These are phyloP conservation scores for Ganaspis brasiliensis DNA, from an alignment of 2,888 invertebrate genomes.

Conservation along the genomic window DNA sequence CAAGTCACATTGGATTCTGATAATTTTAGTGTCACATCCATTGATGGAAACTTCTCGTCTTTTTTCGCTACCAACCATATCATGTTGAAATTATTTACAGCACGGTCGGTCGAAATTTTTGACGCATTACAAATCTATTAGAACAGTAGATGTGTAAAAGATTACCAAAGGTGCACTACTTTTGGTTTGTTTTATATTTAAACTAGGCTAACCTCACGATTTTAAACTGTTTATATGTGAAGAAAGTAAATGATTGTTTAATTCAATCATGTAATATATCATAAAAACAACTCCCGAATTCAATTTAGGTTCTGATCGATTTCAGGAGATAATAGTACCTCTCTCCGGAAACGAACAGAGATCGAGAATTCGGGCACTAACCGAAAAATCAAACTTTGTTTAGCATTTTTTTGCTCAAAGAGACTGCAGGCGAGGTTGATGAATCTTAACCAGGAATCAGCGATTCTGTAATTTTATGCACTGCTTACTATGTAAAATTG, in stretches of 20 bases:
- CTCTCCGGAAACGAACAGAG: slow-evolving; percentile 27
- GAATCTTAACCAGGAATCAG: slow-evolving; percentile 18
- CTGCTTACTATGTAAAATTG: not conserved
- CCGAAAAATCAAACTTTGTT: slow-evolving; percentile 40
- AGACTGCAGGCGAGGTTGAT: slow-evolving; percentile 34
- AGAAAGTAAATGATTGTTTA: slow-evolving; percentile 35
- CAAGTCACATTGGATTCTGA: slow-evolving; percentile 33
- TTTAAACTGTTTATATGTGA: slow-evolving; percentile 40
- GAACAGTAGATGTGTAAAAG: slow-evolving; percentile 23
- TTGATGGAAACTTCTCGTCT: slow-evolving; percentile 1
- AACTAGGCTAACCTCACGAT: slow-evolving; percentile 6
- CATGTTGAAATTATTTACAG: slow-evolving; percentile 38
- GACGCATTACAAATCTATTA: slow-evolving; percentile 16
- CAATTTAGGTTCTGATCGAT: slow-evolving; percentile 6
- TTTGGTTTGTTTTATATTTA: slow-evolving; percentile 41
- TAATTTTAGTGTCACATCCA: slow-evolving; percentile 2
- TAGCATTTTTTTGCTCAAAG: slow-evolving; percentile 36
- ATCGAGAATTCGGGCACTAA: not conserved
- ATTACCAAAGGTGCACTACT: slow-evolving; percentile 35
- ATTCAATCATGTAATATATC: slow-evolving; percentile 28
- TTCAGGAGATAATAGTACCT: not conserved
- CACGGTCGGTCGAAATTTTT: slow-evolving; percentile 24
- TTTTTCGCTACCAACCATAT: slow-evolving; percentile 39
- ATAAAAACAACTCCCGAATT: slow-evolving; percentile 15
- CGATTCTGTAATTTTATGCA: slow-evolving; percentile 29